These are phyloP conservation scores for Botia almorhae DNA, from an alignment of 2,797 vertebrate genomes.

Conservation along the genomic window DNA sequence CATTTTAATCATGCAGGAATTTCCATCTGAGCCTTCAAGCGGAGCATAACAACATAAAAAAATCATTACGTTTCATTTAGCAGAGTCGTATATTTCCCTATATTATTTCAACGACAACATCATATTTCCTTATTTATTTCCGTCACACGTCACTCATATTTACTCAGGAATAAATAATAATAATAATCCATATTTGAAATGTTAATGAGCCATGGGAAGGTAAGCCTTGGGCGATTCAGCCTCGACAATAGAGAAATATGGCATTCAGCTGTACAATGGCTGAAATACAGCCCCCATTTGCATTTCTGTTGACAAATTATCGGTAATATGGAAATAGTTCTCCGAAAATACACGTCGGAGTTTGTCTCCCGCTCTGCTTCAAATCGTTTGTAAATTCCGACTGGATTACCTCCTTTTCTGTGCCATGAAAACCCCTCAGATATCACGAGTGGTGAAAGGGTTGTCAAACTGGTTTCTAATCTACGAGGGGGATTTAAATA, in stretches of 20 bases:
- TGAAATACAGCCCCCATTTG: conserved; percentile 72
- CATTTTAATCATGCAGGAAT: too few species aligned
- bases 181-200: conserved; percentile 67
- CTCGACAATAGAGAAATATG: conserved; percentile 71
- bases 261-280: conserved; percentile 70
- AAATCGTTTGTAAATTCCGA: conserved; percentile 76
- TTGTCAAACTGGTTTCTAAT: conserved; percentile 84
- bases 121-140: conserved; percentile 49
- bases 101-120: conserved; percentile 20
- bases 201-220: conserved; percentile 65
- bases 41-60: background rate
- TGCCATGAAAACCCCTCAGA: conserved; percentile 70
- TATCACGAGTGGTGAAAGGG: conserved; percentile 76
- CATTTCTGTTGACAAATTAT: conserved; percentile 73
- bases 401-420: conserved; percentile 78
- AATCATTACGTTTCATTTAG: background rate
- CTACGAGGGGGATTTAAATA: conserved; percentile 85
- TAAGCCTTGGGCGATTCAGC: conserved; percentile 67
- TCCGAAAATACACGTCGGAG: conserved; percentile 67
- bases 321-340: conserved; percentile 60
- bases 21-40: conserved; percentile 7
- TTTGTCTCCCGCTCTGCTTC: conserved; percentile 69
- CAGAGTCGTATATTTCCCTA: background rate
- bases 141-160: conserved; percentile 54
- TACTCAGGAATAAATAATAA: conserved; percentile 64